Percentiles rank a stretch among this genome's conserved stretches.
Evolutionary conservation across 2,888 invertebrate species (phyloP).

Genomic region (Troides oblongomaculatus): DNA sequence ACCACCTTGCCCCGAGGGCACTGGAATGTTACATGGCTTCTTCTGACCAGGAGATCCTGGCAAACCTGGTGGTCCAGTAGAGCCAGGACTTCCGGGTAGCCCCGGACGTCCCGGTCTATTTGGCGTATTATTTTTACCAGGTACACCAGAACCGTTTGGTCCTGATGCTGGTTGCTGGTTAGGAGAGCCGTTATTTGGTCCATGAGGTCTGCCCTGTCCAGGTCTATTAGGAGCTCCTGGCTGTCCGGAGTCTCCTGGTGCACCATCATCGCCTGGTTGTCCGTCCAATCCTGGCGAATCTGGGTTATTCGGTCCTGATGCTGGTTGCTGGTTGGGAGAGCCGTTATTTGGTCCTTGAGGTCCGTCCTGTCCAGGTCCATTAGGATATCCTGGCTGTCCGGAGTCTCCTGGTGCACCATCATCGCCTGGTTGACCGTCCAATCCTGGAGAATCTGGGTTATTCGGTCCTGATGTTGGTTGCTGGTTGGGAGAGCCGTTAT

Average conservation of each 20-base stretch:
- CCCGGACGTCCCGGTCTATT: conserved; percentile 20
- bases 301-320: conserved; percentile 5
- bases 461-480: not conserved
- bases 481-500: not conserved
- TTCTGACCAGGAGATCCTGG: not conserved
- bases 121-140: not conserved
- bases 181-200: conserved; percentile 15
- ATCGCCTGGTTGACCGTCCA: not conserved
- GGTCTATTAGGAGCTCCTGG: conserved; percentile 4
- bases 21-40: conserved; percentile 3
- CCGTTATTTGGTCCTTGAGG: conserved; percentile 20
- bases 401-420: not conserved
- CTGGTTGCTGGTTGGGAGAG: conserved; percentile 15
- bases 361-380: not conserved
- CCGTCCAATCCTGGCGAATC: conserved; percentile 9
- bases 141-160: conserved; percentile 4
- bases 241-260: too few species aligned
- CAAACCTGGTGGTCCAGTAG: conserved; percentile 35
- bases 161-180: conserved; percentile 18
- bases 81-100: conserved; percentile 21
- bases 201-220: conserved; percentile 12
- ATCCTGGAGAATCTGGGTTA: not conserved
- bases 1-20: conserved; percentile 21
- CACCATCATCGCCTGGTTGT: conserved; percentile 1
- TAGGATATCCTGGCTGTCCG: not conserved